phyloP scores from a whole-genome alignment of 2,888 invertebrate genomes.

The Drosophila picticornis region DNA sequence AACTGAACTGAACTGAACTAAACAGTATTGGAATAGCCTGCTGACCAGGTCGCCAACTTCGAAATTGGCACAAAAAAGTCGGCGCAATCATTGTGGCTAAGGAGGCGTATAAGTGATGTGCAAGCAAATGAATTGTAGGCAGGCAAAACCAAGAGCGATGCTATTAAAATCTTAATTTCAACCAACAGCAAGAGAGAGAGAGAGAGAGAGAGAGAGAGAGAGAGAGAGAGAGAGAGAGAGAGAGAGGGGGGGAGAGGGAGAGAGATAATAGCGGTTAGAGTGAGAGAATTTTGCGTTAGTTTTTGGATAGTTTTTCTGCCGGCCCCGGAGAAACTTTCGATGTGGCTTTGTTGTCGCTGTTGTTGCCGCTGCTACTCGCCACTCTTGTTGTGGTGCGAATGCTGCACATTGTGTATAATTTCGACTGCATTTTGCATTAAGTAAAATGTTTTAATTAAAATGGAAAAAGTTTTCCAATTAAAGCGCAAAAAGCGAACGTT shows the following conservation, averaged over 20 bases:
- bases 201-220: not conserved
- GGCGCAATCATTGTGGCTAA: slow-evolving; percentile 12
- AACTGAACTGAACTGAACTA: not conserved
- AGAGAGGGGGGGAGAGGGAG: not conserved
- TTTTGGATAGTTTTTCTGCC: slow-evolving; percentile 45
- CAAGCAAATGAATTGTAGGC: slow-evolving; percentile 38
- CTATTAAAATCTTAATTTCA: slow-evolving; percentile 51
- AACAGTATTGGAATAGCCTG: not conserved
- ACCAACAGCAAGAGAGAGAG: not conserved
- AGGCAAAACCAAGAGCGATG: slow-evolving; percentile 13
- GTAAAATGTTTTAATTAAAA: slow-evolving; percentile 80
- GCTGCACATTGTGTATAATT: slow-evolving; percentile 59
- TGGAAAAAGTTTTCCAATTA: slow-evolving; percentile 79
- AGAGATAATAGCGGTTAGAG: not conserved
- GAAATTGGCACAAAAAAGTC: slow-evolving; percentile 25
- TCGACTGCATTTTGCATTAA: slow-evolving; percentile 76
- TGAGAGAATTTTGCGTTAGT: slow-evolving; percentile 36
- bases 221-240: not conserved
- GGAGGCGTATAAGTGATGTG: slow-evolving; percentile 47
- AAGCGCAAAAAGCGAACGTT: slow-evolving; percentile 49
- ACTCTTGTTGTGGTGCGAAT: slow-evolving; percentile 44
- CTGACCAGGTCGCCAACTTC: slow-evolving; percentile 14
- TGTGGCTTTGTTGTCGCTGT: slow-evolving; percentile 38
- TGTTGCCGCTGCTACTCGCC: slow-evolving; percentile 5
- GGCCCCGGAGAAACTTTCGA: slow-evolving; percentile 57